A percentile compares a stretch with the other conserved stretches of the same genome.
phyloP scores from a whole-genome alignment of 2,888 invertebrate species.

The Pristionchus maxplancki region DNA sequence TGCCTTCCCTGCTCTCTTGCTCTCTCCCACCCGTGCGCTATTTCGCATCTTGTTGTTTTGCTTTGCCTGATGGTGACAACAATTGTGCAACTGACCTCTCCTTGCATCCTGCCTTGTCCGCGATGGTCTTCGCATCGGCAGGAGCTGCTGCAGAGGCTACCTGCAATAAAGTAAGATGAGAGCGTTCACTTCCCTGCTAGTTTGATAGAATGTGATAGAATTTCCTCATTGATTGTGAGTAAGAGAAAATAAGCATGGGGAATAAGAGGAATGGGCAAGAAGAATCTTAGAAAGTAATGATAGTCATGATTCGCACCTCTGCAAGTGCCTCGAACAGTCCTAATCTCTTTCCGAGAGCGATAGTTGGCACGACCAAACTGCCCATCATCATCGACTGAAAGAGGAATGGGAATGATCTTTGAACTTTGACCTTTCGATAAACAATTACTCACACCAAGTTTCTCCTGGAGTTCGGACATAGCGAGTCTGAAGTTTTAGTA shows the following conservation, averaged over 20 bases:
- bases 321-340: slow-evolving; percentile 51
- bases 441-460: slow-evolving; percentile 10
- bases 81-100: slow-evolving; percentile 53
- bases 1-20: not conserved
- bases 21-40: not conserved
- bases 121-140: slow-evolving; percentile 61
- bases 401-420: not conserved
- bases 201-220: too few relatives aligned
- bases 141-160: slow-evolving; percentile 54
- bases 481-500: not conserved
- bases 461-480: not conserved
- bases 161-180: too few relatives aligned
- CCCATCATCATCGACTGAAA: not conserved
- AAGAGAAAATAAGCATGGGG: too few relatives aligned
- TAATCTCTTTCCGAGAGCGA: slow-evolving; percentile 48
- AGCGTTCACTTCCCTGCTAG: too few relatives aligned
- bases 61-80: too few relatives aligned
- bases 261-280: too few relatives aligned
- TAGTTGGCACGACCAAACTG: not conserved
- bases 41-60: not conserved
- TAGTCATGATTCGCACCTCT: too few relatives aligned
- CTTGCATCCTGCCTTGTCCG: slow-evolving; percentile 64
- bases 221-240: too few relatives aligned
- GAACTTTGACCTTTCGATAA: too few relatives aligned
- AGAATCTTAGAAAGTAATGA: too few relatives aligned